These are phyloP conservation scores for Engystomops pustulosus DNA, from an alignment of 2,113 vertebrate genomes.

Conservation along the genomic window DNA sequence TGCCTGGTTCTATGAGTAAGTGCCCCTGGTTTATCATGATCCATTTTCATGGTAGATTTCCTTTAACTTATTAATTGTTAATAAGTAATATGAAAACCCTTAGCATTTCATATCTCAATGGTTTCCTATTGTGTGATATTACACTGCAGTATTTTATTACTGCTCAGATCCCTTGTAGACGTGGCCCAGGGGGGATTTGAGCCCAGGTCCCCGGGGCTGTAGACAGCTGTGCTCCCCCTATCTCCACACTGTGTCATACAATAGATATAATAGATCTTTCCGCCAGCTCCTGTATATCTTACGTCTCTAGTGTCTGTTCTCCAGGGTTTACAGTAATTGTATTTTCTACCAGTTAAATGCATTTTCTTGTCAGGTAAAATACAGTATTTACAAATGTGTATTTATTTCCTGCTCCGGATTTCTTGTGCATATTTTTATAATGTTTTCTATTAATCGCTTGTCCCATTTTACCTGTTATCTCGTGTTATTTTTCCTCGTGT, in stretches of 20 bases:
- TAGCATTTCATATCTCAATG: no score
- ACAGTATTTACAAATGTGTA: conserved; percentile 21
- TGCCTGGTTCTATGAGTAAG: no score
- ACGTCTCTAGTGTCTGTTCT: neutral
- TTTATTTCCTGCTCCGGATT: neutral
- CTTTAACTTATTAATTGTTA: no score
- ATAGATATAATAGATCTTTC: neutral
- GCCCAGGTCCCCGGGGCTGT: neutral
- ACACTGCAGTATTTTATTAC: no score
- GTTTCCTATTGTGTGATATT: no score
- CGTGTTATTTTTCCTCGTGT: neutral
- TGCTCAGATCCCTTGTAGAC: no score
- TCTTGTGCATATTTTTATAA: neutral
- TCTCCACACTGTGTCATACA: neutral
- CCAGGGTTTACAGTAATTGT: neutral
- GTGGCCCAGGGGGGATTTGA: no score
- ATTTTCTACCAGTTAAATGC: neutral
- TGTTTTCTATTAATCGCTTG: neutral
- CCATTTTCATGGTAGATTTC: no score
- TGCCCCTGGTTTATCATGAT: no score
- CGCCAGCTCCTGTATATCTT: neutral
- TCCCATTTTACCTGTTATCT: conserved; percentile 21
- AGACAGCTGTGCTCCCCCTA: neutral
- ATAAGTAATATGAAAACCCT: no score
- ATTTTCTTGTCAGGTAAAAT: neutral